Percentiles rank a stretch among this genome's conserved stretches.
phyloP scores from a whole-genome alignment of 2,888 invertebrate species.

The Tetheella fluctuosa region DNA sequence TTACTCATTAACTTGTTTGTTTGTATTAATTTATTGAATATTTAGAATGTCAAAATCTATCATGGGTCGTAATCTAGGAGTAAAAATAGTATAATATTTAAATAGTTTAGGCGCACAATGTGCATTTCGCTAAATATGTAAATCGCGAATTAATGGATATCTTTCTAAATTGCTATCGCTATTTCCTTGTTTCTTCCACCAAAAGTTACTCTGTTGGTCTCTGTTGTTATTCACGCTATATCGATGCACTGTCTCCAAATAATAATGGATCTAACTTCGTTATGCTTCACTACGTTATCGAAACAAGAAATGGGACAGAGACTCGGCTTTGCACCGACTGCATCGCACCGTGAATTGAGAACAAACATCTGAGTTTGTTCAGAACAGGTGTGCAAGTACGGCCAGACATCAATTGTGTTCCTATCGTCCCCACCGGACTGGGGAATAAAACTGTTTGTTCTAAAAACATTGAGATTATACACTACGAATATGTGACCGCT shows the following conservation, averaged over 20 bases:
- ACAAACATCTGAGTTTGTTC: conserved; percentile 32
- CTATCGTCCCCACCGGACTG: not conserved
- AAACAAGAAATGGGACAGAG: conserved; percentile 12
- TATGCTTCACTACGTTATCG: conserved; percentile 9
- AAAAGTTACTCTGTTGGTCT: not conserved
- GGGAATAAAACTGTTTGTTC: conserved; percentile 7
- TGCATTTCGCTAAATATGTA: too few relatives aligned
- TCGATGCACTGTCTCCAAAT: not conserved
- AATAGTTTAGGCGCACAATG: too few relatives aligned
- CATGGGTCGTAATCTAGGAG: too few relatives aligned
- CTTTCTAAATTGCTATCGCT: not conserved
- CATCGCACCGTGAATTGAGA: conserved; percentile 32
- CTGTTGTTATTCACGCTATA: not conserved
- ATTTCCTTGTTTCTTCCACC: not conserved
- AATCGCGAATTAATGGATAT: too few relatives aligned
- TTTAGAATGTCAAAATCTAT: too few relatives aligned
- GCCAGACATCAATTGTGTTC: conserved; percentile 12
- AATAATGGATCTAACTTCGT: not conserved
- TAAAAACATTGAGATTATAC: not conserved
- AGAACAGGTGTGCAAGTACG: conserved; percentile 18
- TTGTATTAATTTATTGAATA: not conserved
- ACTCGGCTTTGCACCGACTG: conserved; percentile 7
- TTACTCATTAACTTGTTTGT: not conserved
- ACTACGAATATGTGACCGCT: not conserved
- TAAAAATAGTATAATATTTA: too few relatives aligned